Evolutionary conservation across 2,888 invertebrate genomes (phyloP), one percentile per base, ranked within the genome.

Genomic region (Philopedon plagiatum): DNA sequence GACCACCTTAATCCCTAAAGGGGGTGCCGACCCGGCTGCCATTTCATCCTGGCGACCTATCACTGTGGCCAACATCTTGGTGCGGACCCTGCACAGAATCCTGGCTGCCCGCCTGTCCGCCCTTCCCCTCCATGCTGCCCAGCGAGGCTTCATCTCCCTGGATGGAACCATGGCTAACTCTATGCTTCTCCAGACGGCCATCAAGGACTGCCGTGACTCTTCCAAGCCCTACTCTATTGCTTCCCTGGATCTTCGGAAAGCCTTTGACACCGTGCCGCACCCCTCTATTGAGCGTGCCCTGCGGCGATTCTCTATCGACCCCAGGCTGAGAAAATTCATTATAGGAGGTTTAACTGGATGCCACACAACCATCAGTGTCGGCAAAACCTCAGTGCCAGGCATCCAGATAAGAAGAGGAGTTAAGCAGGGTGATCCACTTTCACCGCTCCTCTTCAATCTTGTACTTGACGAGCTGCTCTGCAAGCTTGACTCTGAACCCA

Each of bases 141-240:
- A 76, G 39, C 37, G 74, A 18, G 76, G 76, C 32, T 75, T 77
- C 29, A 21, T 13, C 2, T 34, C 49, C 0, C 18, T 73, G 0
- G 76, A n/a, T n/a, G n/a, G n/a, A n/a, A n/a, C n/a, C n/a, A 77
- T 34, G 77, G 77, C 11, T 8, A 77, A 77, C 23, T 65, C 39
- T 21, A 5, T 76, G 1, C 18, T 62, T 0, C 60, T 75, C 0
- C 72, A 76, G n/a, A 11, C 63, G 1, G 23, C 23, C 8, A 56
- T 77, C 21, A 67, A 68, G 26, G 0, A 2, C 3, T 64, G 61
- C 26, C 21, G 71, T 0, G 34, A 4, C 1, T 9, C 1, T 4
- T n/a, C 34, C 3, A 46, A 18, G 26, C 61, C 68, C 0, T 74
- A 74, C 21, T 9, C 63, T 7, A 44, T 77, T 3, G 15, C 62